Conservation (phyloP, 2,888 invertebrate genomes). For the Carterocephalus palaemon region DNA sequence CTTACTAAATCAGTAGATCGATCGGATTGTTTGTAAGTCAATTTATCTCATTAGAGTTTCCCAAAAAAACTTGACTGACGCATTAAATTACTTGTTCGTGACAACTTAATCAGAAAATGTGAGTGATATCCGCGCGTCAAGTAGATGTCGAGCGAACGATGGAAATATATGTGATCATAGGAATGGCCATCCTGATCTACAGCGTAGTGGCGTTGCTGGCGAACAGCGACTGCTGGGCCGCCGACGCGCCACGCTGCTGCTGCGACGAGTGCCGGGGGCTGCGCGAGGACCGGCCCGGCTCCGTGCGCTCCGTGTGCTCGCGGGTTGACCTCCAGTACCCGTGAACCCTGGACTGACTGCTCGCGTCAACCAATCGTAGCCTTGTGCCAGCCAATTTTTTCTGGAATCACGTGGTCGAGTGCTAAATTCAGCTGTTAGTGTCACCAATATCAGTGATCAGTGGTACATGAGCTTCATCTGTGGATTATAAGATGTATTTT, state of each 20-base stretch:
- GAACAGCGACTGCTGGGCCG: constrained; percentile 60
- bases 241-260: constrained; percentile 53
- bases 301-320: constrained; percentile 51
- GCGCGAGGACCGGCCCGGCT: constrained; percentile 36
- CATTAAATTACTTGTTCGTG: constrained; percentile 1
- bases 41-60: too few species aligned
- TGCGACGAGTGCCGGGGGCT: constrained; percentile 65
- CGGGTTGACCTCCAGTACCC: constrained; percentile 49
- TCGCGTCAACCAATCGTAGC: too few species aligned
- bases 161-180: constrained; percentile 67
- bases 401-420: too few species aligned
- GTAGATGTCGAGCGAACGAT: constrained; percentile 35
- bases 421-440: too few species aligned
- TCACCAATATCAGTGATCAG: too few species aligned
- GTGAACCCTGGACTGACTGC: too few species aligned
- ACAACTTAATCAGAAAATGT: constrained; percentile 7
- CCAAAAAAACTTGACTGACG: constrained; percentile 8
- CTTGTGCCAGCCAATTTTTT: too few species aligned
- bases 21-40: too few species aligned
- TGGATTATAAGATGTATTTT: too few species aligned
- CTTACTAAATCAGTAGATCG: too few species aligned
- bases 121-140: constrained; percentile 10
- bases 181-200: constrained; percentile 65
- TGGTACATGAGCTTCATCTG: too few species aligned
- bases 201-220: constrained; percentile 50